Evolutionary conservation across 1,140 invertebrate species (phyloP).

Genomic region (Ectropis grisescens): DNA sequence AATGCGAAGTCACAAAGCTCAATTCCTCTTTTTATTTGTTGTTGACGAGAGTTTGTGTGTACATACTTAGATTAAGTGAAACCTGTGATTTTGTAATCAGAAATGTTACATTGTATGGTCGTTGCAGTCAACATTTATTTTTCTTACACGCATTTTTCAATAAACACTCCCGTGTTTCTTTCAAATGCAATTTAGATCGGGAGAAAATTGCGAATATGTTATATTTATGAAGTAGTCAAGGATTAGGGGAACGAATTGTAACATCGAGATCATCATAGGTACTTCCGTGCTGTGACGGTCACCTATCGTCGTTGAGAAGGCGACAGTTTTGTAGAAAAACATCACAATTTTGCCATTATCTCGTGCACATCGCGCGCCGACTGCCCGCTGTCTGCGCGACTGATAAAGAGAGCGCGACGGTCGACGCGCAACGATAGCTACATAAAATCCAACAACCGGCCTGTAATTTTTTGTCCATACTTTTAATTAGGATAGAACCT

Average conservation of each 20-base stretch:
- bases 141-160: conserved; percentile 8
- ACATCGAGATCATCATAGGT: no score
- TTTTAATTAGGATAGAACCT: conserved; percentile 55
- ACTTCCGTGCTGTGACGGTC: no score
- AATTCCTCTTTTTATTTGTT: conserved; percentile 52
- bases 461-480: conserved; percentile 61
- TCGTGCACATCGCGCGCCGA: conserved; percentile 39
- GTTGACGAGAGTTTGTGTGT: conserved; percentile 61
- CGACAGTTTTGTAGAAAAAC: conserved; percentile 57
- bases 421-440: conserved; percentile 38
- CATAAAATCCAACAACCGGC: conserved; percentile 35
- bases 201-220: not conserved
- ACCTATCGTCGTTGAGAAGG: no score
- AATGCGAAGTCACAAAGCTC: conserved; percentile 55
- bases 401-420: conserved; percentile 60
- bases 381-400: conserved; percentile 38
- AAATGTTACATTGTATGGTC: conserved; percentile 39
- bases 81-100: conserved; percentile 49
- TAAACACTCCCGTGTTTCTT: conserved; percentile 13
- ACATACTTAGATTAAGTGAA: conserved; percentile 64
- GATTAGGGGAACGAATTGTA: no score
- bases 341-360: conserved; percentile 66
- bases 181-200: conserved; percentile 12
- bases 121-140: conserved; percentile 9
- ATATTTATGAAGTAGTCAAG: no score